phyloP scores from a whole-genome alignment of 23 tunicate species.

The Halocynthia roretzi region DNA sequence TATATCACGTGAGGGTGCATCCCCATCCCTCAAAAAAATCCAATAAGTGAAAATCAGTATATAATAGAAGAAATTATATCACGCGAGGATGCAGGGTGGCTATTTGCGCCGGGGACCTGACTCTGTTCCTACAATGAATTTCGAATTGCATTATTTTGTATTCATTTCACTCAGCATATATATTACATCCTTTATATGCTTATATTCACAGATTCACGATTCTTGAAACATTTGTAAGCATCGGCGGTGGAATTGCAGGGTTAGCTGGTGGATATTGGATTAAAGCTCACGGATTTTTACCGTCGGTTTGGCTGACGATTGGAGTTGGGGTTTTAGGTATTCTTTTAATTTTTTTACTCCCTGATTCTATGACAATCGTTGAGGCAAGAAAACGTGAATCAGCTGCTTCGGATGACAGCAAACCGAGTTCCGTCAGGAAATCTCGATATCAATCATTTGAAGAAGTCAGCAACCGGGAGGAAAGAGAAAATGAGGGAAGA shows the following conservation, averaged over 20 bases:
- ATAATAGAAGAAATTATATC: too few relatives aligned
- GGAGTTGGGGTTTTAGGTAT: constrained; percentile 12
- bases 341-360: constrained; percentile 34
- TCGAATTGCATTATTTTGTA: too few relatives aligned
- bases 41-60: too few relatives aligned
- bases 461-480: neutral
- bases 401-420: too few relatives aligned
- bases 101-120: too few relatives aligned
- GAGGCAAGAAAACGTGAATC: too few relatives aligned
- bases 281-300: constrained; percentile 50
- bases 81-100: too few relatives aligned
- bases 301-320: constrained; percentile 25
- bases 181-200: neutral
- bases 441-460: too few relatives aligned
- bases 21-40: too few relatives aligned
- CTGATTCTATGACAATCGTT: constrained; percentile 12
- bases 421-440: too few relatives aligned
- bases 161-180: neutral
- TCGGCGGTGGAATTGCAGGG: constrained; percentile 80
- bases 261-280: constrained; percentile 71
- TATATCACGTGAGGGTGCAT: too few relatives aligned
- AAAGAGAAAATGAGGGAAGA: neutral
- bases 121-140: too few relatives aligned
- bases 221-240: constrained; percentile 55
- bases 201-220: constrained; percentile 35